Conservation (phyloP, 2,797 vertebrate genomes). For the Taenioides sp. region DNA sequence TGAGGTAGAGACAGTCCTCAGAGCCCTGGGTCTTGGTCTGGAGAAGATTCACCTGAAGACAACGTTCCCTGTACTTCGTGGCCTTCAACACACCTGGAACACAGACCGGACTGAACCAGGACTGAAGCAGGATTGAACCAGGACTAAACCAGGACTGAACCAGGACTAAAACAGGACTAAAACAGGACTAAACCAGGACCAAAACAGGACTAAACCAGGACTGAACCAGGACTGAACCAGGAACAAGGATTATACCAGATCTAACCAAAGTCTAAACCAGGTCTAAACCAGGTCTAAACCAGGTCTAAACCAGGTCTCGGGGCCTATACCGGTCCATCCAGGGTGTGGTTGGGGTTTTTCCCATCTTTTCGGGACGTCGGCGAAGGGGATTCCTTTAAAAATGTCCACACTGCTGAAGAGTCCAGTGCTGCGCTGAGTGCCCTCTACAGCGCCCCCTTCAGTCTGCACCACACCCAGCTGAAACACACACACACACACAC, state of each 20-base stretch:
- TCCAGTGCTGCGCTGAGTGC: slow-evolving; percentile 70
- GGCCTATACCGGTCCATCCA: slow-evolving; percentile 81
- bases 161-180: neutral
- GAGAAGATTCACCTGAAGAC: slow-evolving; percentile 78
- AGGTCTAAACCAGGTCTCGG: neutral
- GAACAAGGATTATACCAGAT: neutral
- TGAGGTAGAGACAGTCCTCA: slow-evolving; percentile 88
- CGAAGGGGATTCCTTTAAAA: slow-evolving; percentile 88
- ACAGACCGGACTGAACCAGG: neutral
- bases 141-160: neutral
- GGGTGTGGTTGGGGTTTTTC: slow-evolving; percentile 83
- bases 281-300: neutral
- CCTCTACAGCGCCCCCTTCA: slow-evolving; percentile 83
- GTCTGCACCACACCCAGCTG: slow-evolving; percentile 84
- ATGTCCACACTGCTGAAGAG: slow-evolving; percentile 74
- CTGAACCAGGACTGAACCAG: neutral
- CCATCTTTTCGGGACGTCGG: slow-evolving; percentile 75
- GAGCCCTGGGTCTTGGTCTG: slow-evolving; percentile 72
- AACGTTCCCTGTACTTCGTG: slow-evolving; percentile 68
- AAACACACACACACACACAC: neutral
- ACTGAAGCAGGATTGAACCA: neutral
- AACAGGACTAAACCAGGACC: neutral
- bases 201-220: neutral
- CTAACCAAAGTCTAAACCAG: neutral
- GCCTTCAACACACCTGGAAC: slow-evolving; percentile 63